A percentile compares a stretch with the other conserved stretches of the same genome.
Evolutionary conservation across 2,888 invertebrate genomes (phyloP).

Genomic region (Diogma glabrata): DNA sequence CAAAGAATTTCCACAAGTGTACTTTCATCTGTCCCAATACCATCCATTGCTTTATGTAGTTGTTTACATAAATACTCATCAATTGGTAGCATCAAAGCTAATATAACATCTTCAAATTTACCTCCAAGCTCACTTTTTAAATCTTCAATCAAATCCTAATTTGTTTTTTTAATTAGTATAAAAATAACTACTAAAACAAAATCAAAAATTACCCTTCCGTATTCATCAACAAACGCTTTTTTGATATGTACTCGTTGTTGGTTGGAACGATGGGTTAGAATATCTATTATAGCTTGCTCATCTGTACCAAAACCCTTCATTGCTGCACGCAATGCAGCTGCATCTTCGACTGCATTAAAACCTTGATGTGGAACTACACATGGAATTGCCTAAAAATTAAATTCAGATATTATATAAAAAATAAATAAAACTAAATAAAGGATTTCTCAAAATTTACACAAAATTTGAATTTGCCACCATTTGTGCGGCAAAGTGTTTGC

Average conservation of each 20-base stretch:
- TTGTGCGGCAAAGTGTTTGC: no score
- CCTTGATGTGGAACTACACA: not conserved
- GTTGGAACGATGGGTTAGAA: not conserved
- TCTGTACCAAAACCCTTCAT: conserved; percentile 4
- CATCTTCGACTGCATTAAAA: not conserved
- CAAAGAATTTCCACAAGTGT: conserved; percentile 64
- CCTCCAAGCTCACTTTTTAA: conserved; percentile 61
- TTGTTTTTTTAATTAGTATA: no score
- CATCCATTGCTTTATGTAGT: conserved; percentile 59
- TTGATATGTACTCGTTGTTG: conserved; percentile 2
- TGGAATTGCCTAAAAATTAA: no score
- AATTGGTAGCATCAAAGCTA: conserved; percentile 55
- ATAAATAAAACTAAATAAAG: no score
- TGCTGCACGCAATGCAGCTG: not conserved
- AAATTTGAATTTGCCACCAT: no score
- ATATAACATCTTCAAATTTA: conserved; percentile 59
- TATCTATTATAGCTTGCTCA: not conserved
- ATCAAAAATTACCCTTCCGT: conserved; percentile 36
- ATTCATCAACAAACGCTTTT: conserved; percentile 38
- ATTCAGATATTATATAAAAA: no score
- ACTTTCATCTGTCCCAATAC: conserved; percentile 60
- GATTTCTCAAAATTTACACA: no score
- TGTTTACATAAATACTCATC: conserved; percentile 60
- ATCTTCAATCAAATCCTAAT: conserved; percentile 47
- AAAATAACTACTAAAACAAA: not conserved